These are phyloP conservation scores for Podarcis lilfordi DNA, from an alignment of 2,797 vertebrate genomes.

Conservation along the genomic window DNA sequence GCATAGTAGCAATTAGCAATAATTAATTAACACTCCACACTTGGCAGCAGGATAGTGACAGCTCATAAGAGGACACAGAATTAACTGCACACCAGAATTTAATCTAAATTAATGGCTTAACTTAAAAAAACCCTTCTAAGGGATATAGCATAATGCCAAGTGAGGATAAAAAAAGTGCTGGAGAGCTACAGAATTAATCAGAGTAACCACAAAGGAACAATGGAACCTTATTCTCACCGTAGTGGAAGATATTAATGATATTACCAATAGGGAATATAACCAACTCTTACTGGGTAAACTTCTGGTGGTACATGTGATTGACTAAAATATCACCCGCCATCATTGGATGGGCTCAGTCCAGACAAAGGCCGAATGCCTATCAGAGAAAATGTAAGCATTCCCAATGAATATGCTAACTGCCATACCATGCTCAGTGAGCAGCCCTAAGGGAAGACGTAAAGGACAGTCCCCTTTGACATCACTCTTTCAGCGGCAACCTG, in stretches of 20 bases:
- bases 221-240: neutral
- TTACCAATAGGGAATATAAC: neutral
- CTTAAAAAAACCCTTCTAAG: neutral
- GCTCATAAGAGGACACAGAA: constrained; percentile 18
- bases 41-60: constrained; percentile 28
- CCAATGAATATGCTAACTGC: neutral
- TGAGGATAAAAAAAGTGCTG: neutral
- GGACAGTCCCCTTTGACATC: neutral
- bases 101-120: constrained; percentile 23
- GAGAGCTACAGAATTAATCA: neutral
- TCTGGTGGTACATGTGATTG: neutral
- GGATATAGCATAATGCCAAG: neutral
- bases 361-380: neutral
- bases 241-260: neutral
- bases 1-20: constrained; percentile 10
- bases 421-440: neutral
- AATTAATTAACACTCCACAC: constrained; percentile 36
- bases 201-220: neutral
- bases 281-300: neutral
- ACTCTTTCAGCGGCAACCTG: neutral
- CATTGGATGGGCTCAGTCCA: neutral
- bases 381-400: neutral
- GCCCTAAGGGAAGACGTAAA: neutral
- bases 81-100: constrained; percentile 24
- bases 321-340: neutral